Percentiles rank a stretch among this genome's conserved stretches.
These are phyloP conservation scores for Xylota sylvarum DNA, from an alignment of 2,888 invertebrate species.

Conservation along the genomic window DNA sequence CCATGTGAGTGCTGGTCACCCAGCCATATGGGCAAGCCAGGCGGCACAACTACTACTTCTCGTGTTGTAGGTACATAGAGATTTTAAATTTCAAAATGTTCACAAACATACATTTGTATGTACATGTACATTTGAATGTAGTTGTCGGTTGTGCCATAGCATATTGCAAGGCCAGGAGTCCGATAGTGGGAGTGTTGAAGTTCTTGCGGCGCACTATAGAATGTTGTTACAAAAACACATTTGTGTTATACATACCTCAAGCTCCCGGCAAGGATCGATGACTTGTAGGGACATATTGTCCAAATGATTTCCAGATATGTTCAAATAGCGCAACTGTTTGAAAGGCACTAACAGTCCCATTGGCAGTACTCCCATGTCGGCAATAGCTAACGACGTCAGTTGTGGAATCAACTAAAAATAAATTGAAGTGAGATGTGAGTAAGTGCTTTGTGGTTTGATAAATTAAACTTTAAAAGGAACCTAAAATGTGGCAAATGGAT, in stretches of 20 bases:
- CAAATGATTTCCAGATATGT: slow-evolving; percentile 91
- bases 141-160: background rate
- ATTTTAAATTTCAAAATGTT: slow-evolving; percentile 11
- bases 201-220: slow-evolving; percentile 18
- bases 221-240: slow-evolving; percentile 23
- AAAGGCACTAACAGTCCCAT: slow-evolving; percentile 84
- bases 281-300: slow-evolving; percentile 84
- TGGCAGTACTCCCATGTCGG: slow-evolving; percentile 84
- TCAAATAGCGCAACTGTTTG: slow-evolving; percentile 87
- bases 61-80: background rate
- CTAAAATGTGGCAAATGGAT: background rate
- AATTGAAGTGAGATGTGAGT: slow-evolving; percentile 54
- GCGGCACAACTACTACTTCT: slow-evolving; percentile 4
- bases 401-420: slow-evolving; percentile 82
- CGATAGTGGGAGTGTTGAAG: slow-evolving; percentile 23
- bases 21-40: slow-evolving; percentile 39
- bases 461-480: background rate
- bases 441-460: background rate
- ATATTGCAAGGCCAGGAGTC: slow-evolving; percentile 29
- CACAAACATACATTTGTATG: slow-evolving; percentile 1
- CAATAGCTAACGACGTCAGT: slow-evolving; percentile 83
- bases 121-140: background rate
- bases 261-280: slow-evolving; percentile 83
- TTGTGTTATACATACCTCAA: slow-evolving; percentile 82
- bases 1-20: background rate